phyloP scores from a whole-genome alignment of 2,797 vertebrate genomes.

The Apodemus agrarius region DNA sequence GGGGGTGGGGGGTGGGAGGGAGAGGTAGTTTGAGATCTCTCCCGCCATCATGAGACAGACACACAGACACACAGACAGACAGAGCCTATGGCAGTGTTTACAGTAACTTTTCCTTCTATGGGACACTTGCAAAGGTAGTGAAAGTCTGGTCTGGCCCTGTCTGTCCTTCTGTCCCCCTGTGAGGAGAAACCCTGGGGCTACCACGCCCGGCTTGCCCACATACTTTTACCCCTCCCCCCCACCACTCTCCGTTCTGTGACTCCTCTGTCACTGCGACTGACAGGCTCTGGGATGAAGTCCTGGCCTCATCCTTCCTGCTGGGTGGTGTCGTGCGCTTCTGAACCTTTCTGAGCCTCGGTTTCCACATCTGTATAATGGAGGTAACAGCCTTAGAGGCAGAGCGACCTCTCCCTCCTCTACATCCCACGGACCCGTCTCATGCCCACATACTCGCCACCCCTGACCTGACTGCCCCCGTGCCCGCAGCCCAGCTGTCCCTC shows the following conservation, averaged over 20 bases:
- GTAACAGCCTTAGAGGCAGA: rapidly evolving
- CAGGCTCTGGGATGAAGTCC: neutral
- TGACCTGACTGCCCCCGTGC: rapidly evolving
- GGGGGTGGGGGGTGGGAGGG: too few species aligned
- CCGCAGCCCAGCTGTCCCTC: neutral
- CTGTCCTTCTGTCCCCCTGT: neutral
- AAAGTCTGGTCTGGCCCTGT: neutral
- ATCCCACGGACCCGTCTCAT: neutral
- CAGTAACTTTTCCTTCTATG: neutral
- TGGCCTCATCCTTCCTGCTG: neutral
- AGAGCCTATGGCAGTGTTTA: neutral
- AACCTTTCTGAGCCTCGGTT: neutral
- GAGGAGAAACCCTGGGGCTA: neutral
- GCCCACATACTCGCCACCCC: neutral
- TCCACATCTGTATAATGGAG: neutral
- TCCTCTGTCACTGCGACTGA: neutral
- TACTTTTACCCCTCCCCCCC: rapidly evolving
- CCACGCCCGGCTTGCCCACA: neutral
- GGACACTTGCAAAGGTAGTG: neutral
- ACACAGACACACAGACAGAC: neutral
- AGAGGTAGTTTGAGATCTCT: neutral
- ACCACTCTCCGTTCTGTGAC: too few species aligned
- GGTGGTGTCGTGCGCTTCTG: neutral
- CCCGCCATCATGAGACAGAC: neutral
- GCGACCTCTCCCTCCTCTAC: neutral